These are phyloP conservation scores for Polyommatus icarus DNA, from an alignment of 2,888 invertebrate genomes.

Conservation along the genomic window DNA sequence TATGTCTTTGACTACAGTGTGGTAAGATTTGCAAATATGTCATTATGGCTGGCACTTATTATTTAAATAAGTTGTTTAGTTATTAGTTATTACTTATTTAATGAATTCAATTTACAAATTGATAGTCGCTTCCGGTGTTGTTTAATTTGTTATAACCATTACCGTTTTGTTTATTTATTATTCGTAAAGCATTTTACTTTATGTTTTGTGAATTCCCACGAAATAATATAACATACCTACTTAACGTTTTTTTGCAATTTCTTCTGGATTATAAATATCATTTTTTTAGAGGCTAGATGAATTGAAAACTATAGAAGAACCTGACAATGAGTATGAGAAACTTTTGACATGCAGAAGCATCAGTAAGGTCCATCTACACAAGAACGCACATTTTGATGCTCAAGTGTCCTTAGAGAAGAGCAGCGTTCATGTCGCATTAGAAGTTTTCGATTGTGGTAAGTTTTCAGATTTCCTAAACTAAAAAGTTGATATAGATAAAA, in stretches of 20 bases:
- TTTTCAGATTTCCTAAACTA: neutral
- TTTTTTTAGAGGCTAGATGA: slow-evolving; percentile 55
- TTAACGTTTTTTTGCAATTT: too few species aligned
- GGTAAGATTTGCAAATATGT: slow-evolving; percentile 51
- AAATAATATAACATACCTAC: too few species aligned
- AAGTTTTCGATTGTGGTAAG: slow-evolving; percentile 69
- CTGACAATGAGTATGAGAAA: slow-evolving; percentile 48
- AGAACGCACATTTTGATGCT: slow-evolving; percentile 61
- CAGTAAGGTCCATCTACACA: slow-evolving; percentile 52
- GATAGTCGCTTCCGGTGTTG: neutral
- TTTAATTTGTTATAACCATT: neutral
- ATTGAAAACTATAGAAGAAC: slow-evolving; percentile 49
- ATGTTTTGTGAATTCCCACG: too few species aligned
- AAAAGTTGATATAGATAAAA: too few species aligned
- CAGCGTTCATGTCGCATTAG: slow-evolving; percentile 64
- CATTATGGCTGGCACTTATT: neutral
- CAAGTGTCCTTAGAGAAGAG: slow-evolving; percentile 60
- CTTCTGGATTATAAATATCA: neutral
- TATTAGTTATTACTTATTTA: neutral
- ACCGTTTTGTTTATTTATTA: too few species aligned
- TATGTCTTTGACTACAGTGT: slow-evolving; percentile 62
- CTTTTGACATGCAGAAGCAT: slow-evolving; percentile 56
- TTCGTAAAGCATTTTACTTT: too few species aligned
- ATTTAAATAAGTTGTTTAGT: neutral
- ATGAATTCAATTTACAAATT: neutral